Evolutionary conservation across 2,888 invertebrate genomes (phyloP).

Genomic region (Eurytoma adleriae): DNA sequence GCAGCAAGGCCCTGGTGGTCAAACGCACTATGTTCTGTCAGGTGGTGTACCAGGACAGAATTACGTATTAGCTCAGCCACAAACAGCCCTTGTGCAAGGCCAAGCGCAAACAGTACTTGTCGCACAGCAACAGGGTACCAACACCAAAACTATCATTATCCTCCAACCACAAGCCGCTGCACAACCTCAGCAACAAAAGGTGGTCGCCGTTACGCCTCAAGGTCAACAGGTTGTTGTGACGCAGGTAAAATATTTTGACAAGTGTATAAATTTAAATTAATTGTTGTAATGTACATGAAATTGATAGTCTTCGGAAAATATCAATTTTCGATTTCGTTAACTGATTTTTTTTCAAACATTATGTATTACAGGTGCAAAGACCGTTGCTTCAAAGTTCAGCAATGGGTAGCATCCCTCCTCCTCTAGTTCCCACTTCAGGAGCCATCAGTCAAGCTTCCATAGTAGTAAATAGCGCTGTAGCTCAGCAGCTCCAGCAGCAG

Average conservation of each 20-base stretch:
- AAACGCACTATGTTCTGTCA: constrained; percentile 78
- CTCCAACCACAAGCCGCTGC: constrained; percentile 79
- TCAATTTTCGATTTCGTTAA: too few species aligned
- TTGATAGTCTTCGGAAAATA: too few species aligned
- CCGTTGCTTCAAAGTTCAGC: constrained; percentile 77
- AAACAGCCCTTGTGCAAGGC: constrained; percentile 80
- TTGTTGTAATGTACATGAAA: too few species aligned
- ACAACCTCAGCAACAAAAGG: constrained; percentile 77
- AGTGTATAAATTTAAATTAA: background rate
- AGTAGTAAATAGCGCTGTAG: constrained; percentile 71
- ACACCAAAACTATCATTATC: constrained; percentile 84
- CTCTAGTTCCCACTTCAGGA: constrained; percentile 74
- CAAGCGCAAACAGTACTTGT: constrained; percentile 82
- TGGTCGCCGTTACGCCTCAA: constrained; percentile 82
- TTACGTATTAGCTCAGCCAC: constrained; percentile 83
- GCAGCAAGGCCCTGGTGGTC: constrained; percentile 75
- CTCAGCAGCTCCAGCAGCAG: constrained; percentile 60
- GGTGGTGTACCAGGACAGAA: constrained; percentile 79
- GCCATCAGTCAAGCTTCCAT: constrained; percentile 70
- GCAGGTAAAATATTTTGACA: constrained; percentile 27
- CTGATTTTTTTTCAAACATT: background rate
- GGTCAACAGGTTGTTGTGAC: constrained; percentile 79
- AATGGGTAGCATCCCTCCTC: constrained; percentile 76
- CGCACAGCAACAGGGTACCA: constrained; percentile 82
- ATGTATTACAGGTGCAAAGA: constrained; percentile 76